These are phyloP conservation scores for Dysdera silvatica DNA, from an alignment of 1,140 invertebrate genomes.

Conservation along the genomic window DNA sequence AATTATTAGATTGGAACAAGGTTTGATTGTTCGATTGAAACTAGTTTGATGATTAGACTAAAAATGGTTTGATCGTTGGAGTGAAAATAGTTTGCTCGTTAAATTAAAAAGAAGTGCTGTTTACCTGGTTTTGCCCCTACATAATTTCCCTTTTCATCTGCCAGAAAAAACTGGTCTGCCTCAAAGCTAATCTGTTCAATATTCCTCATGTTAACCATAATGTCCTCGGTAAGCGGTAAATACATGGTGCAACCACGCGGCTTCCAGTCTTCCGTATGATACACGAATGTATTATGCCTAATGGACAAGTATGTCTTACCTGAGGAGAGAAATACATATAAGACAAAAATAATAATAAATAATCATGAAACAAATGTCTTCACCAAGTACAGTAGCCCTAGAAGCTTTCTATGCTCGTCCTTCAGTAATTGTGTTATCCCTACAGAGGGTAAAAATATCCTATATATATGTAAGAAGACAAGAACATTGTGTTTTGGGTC, in stretches of 20 bases:
- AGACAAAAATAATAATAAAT: too few relatives aligned
- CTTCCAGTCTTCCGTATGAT: conserved; percentile 42
- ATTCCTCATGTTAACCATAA: conserved; percentile 40
- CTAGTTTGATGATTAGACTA: not conserved
- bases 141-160: conserved; percentile 40
- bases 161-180: conserved; percentile 41
- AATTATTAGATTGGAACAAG: not conserved
- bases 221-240: conserved; percentile 38
- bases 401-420: too few relatives aligned
- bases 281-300: conserved; percentile 34
- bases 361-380: too few relatives aligned
- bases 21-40: not conserved
- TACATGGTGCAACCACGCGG: conserved; percentile 40
- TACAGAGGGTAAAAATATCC: too few relatives aligned
- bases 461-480: too few relatives aligned
- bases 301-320: conserved; percentile 36
- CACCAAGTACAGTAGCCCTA: too few relatives aligned
- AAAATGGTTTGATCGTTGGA: not conserved
- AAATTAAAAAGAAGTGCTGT: not conserved
- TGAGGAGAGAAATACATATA: not conserved
- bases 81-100: too few relatives aligned
- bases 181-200: conserved; percentile 42
- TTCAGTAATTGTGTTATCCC: too few relatives aligned
- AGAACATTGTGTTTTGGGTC: too few relatives aligned
- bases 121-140: conserved; percentile 39